Evolutionary conservation across 1,140 invertebrate genomes (phyloP), one percentile per base, ranked within the genome.

Genomic region (Drosophila pseudoananassae): DNA sequence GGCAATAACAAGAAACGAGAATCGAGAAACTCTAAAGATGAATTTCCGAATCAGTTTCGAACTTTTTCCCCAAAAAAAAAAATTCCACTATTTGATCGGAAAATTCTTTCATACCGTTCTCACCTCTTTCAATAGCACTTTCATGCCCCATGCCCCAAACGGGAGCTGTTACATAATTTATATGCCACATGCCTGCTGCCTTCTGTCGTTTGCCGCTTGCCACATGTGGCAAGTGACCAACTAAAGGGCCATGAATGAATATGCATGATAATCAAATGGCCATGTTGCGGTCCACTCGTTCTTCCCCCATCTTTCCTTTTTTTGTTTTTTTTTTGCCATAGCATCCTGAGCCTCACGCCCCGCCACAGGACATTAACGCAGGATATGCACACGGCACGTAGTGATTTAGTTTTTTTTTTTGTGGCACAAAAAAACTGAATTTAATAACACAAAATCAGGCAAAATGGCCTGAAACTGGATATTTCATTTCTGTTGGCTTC

Each of bases 191-290:
- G 29, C 47, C 10, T 12, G 3, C 3, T 36, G 33, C 10, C 31
- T 1, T 9, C 52, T 45, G n/a, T 33, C 25, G n/a, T 43, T 31
- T 9, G 17, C 10, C 5, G 4, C 20, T 27, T 61, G 58, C 50
- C 50, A 29, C 49, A 53, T 65, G 43, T 29, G 54, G 51, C 29
- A 68, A 66, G 53, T 47, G 51, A 38, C 50, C 64, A 47, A 27
- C 65, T 29, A 33, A 49, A 70, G 66, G 46, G 64, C 63, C 51
- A 56, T 70, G 64, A 69, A 69, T 66, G 61, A 55, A 70, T 70
- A 69, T 70, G 51, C 64, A 70, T 70, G 66, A 69, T 70, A 70
- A 69, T 69, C 63, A 69, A 69, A 64, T 69, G 65, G 65, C 61
- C 49, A 54, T 49, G 49, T n/a, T 36, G 65, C 29, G 43, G 49